Evolutionary conservation across 2,113 vertebrate species (phyloP), one percentile per base, ranked within the genome.

Genomic region (Dipodomys stephensi): DNA sequence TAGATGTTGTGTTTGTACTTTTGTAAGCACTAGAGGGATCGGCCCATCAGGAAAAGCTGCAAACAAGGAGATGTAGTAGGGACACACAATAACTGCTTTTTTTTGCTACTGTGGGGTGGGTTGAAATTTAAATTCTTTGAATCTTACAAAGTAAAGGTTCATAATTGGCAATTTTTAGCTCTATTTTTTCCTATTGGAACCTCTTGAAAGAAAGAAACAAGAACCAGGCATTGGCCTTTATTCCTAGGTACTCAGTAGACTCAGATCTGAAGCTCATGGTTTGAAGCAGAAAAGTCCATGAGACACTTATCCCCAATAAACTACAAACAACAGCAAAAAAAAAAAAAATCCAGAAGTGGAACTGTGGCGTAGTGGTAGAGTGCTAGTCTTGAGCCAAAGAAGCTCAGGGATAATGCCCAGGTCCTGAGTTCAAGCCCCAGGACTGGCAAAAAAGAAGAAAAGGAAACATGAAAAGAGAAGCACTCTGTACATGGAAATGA

Each of bases 81-180:
- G 49, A 81, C 35, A 76, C 69, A 64, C 20, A 86, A 76, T 90
- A 64, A 69, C 72, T 78, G 71, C 53, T n/a, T 87, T 57, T 57
- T 39, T 78, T 88, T 88, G 44, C 27, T 27, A 79, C 39, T 81
- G 11, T 35, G 77, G 44, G n/a, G n/a, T 81, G 53, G 60, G n/a
- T 81, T 92, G n/a, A 85, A 53, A 89, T 85, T 81, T 49, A 72
- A 73, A 60, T 64, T 32, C 30, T 82, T 79, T 84, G 22, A 84
- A 18, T 20, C 4, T 67, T 84, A 60, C 67, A 90, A 90, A 90
- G 28, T 68, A 28, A 81, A 79, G 74, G 23, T 69, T 11, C 57
- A 39, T 68, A 76, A 79, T 7, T 92, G 46, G 72, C 81, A 35
- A 69, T 85, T 85, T 85, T 62, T 25, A 5, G 11, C 77, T 95